Conservation (phyloP, 2,888 invertebrate species). For the Meiosimyza decipiens region DNA sequence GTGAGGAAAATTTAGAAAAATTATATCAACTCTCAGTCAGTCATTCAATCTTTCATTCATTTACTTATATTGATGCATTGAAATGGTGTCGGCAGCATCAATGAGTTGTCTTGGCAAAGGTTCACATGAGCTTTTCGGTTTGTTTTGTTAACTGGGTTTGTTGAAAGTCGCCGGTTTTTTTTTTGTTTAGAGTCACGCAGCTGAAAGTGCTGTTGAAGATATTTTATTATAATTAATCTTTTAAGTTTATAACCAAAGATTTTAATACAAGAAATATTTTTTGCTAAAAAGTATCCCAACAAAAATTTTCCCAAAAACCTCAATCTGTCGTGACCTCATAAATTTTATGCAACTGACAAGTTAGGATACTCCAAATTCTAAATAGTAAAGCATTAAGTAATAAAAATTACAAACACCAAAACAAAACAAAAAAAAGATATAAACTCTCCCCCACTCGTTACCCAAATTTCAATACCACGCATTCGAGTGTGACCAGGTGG, state of each 20-base stretch:
- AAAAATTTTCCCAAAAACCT: too few species aligned
- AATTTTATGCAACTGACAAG: not conserved
- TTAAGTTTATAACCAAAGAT: not conserved
- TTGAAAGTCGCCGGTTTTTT: not conserved
- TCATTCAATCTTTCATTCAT: constrained; percentile 7
- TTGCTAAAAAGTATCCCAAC: too few species aligned
- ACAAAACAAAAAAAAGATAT: not conserved
- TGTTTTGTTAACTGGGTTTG: too few species aligned
- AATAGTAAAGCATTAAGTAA: constrained; percentile 21
- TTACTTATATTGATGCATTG: not conserved
- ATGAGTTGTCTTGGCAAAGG: not conserved
- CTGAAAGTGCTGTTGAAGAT: not conserved
- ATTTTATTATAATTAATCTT: not conserved
- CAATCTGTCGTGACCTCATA: constrained; percentile 19
- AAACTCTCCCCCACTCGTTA: not conserved
- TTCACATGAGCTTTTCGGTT: not conserved
- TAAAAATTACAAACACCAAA: not conserved
- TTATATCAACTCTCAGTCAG: not conserved
- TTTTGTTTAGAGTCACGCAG: not conserved
- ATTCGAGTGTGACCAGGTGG: constrained; percentile 49
- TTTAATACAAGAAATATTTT: too few species aligned
- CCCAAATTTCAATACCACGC: not conserved
- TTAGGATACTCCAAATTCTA: constrained; percentile 21
- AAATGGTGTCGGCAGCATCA: constrained; percentile 4
- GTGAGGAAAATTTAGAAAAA: constrained; percentile 1